Evolutionary conservation across 2,113 vertebrate genomes (phyloP).

Genomic region (Eulacestoma nigropectus): DNA sequence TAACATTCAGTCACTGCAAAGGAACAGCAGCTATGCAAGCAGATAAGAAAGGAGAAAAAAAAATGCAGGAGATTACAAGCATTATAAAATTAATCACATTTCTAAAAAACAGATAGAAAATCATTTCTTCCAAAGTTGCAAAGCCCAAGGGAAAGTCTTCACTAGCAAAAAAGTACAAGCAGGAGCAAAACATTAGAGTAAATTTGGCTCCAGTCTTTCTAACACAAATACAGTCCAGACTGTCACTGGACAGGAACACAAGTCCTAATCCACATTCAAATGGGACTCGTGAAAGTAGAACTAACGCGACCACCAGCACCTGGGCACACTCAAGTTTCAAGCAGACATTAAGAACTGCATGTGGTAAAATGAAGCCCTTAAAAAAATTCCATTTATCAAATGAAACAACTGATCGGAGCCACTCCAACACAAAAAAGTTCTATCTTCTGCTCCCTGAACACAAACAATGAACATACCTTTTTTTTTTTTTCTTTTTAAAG

Average conservation of each 20-base stretch:
- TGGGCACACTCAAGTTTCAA: not conserved
- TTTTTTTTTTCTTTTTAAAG: not conserved
- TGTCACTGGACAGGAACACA: not conserved
- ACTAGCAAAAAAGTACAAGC: not conserved
- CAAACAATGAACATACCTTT: not conserved
- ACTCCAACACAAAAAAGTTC: not conserved
- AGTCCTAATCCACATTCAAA: not conserved
- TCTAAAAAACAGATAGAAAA: not conserved
- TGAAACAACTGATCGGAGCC: not conserved
- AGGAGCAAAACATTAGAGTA: not conserved
- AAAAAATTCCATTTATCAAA: not conserved
- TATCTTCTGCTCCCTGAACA: not conserved
- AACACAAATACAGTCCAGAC: not conserved
- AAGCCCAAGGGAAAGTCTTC: not conserved
- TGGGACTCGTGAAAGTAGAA: not conserved
- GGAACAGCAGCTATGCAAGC: not conserved
- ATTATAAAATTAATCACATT: not conserved
- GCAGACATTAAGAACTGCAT: not conserved
- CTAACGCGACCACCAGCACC: not conserved
- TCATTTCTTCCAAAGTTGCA: not conserved
- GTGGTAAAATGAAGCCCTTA: not conserved
- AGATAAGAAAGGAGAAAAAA: not conserved
- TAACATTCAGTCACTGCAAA: not conserved
- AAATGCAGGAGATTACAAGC: not conserved
- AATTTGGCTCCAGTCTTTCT: not conserved